phyloP scores from a whole-genome alignment of 2,888 invertebrate species.

The Stegana nigrithorax region DNA sequence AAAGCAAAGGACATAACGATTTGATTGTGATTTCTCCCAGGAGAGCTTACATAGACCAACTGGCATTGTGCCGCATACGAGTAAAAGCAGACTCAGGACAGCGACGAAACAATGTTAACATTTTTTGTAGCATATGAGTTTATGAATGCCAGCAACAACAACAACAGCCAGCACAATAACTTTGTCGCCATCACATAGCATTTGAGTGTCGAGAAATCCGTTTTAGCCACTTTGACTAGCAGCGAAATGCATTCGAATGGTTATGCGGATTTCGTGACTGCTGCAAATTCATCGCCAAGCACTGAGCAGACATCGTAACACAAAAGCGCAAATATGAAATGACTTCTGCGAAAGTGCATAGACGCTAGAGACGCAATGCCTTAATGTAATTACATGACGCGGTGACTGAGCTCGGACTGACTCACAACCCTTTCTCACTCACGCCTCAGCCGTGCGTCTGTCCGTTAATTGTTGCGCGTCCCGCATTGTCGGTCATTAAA shows the following conservation, averaged over 20 bases:
- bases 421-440: conserved; percentile 46
- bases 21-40: conserved; percentile 50
- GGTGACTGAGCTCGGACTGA: conserved; percentile 5
- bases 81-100: not conserved
- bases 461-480: not conserved
- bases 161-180: not conserved
- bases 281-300: not conserved
- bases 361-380: not conserved
- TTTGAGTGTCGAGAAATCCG: conserved; percentile 43
- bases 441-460: conserved; percentile 15
- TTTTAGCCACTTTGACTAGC: conserved; percentile 46
- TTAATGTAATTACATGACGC: conserved; percentile 1
- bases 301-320: not conserved
- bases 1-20: conserved; percentile 36
- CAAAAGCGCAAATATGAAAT: not conserved
- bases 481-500: conserved; percentile 1
- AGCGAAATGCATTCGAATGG: conserved; percentile 42
- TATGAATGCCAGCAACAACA: conserved; percentile 38
- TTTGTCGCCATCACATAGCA: not conserved
- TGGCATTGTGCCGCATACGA: conserved; percentile 24
- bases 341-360: not conserved
- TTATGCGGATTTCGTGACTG: conserved; percentile 50
- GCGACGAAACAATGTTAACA: conserved; percentile 30
- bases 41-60: conserved; percentile 23
- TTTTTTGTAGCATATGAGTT: conserved; percentile 46